phyloP scores from a whole-genome alignment of 2,113 vertebrate genomes.

The Ranitomeya imitator region DNA sequence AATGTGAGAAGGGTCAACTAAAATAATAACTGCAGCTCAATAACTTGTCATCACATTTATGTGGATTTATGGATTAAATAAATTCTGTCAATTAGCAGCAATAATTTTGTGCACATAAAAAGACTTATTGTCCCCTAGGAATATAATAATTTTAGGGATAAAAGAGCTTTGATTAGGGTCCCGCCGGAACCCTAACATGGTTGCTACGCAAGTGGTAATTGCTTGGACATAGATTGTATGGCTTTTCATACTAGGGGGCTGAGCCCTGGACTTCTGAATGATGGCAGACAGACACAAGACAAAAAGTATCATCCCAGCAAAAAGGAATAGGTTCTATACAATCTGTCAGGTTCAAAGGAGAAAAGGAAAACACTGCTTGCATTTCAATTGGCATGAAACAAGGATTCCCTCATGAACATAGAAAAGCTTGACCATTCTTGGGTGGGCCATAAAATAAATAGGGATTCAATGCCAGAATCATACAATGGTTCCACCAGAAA shows the following conservation, averaged over 20 bases:
- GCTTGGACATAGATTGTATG: slow-evolving; percentile 39
- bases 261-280: slow-evolving; percentile 37
- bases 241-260: slow-evolving; percentile 27
- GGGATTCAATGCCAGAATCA: slow-evolving; percentile 1
- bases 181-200: slow-evolving; percentile 8
- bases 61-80: slow-evolving; percentile 21
- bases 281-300: slow-evolving; percentile 35
- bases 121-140: slow-evolving; percentile 13
- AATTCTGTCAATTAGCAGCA: neutral
- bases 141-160: slow-evolving; percentile 35
- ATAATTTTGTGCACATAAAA: slow-evolving; percentile 8
- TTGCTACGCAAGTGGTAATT: slow-evolving; percentile 48
- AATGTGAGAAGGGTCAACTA: neutral
- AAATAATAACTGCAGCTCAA: neutral
- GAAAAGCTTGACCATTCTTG: slow-evolving; percentile 29
- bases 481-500: slow-evolving; percentile 10
- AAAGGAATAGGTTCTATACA: slow-evolving; percentile 46
- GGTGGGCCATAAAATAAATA: slow-evolving; percentile 38
- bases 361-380: slow-evolving; percentile 27
- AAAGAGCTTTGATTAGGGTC: slow-evolving; percentile 25
- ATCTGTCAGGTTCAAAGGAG: slow-evolving; percentile 50
- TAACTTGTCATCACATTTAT: neutral
- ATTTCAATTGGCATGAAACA: slow-evolving; percentile 49
- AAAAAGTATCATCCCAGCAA: slow-evolving; percentile 39
- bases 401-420: slow-evolving; percentile 33